These are phyloP conservation scores for Notarius lentiginosus DNA, from an alignment of 2,113 vertebrate genomes.

Conservation along the genomic window DNA sequence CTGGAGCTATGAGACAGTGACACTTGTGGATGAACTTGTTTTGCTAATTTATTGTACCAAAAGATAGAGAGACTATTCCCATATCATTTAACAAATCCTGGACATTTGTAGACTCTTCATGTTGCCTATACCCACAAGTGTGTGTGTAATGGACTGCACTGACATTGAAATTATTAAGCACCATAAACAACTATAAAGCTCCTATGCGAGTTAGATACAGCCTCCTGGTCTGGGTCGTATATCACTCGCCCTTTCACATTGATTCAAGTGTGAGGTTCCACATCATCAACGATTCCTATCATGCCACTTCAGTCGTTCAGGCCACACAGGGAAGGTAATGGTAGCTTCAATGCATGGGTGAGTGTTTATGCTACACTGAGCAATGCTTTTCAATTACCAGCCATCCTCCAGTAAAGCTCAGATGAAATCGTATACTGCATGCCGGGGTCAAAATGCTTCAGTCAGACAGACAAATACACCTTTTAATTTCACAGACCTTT, in stretches of 20 bases:
- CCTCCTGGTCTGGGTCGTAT: slow-evolving; percentile 13
- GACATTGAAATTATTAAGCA: slow-evolving; percentile 69
- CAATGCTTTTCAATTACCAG: slow-evolving; percentile 78
- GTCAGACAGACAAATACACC: slow-evolving; percentile 67
- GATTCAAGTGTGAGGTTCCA: slow-evolving; percentile 57
- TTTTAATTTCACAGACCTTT: slow-evolving; percentile 75
- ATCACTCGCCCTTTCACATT: slow-evolving; percentile 61
- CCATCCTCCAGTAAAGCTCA: slow-evolving; percentile 43
- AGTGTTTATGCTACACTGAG: slow-evolving; percentile 73
- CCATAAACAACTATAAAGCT: slow-evolving; percentile 77
- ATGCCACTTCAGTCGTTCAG: slow-evolving; percentile 56
- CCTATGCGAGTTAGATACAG: slow-evolving; percentile 69
- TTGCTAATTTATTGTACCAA: not conserved
- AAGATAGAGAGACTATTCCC: not conserved
- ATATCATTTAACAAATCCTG: not conserved
- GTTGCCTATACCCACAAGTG: slow-evolving; percentile 13
- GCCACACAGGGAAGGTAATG: slow-evolving; percentile 68
- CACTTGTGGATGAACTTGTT: not conserved
- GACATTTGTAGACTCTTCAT: not conserved
- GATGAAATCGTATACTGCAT: slow-evolving; percentile 64
- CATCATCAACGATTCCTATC: slow-evolving; percentile 70
- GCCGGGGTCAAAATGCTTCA: slow-evolving; percentile 69
- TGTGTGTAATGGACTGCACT: slow-evolving; percentile 54
- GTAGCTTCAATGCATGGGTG: slow-evolving; percentile 70
- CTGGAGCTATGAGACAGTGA: not conserved